Conservation (phyloP, 2,888 invertebrate species). For the Minunthozetes semirufus region DNA sequence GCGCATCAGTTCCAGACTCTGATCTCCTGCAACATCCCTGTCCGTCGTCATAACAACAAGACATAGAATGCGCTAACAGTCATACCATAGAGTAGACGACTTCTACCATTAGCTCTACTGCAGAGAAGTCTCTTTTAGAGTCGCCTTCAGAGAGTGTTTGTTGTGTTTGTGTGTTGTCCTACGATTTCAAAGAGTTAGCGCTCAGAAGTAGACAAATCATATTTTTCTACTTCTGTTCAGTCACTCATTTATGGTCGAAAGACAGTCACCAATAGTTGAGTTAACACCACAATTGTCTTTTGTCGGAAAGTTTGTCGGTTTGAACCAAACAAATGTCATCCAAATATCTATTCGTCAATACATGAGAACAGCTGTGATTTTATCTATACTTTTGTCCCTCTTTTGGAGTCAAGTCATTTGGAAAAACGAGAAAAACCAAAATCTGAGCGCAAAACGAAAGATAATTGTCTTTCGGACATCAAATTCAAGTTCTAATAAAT, state of each 20-base stretch:
- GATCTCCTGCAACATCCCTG: slow-evolving; percentile 8
- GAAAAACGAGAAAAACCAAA: too few relatives aligned
- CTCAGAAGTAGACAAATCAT: too few relatives aligned
- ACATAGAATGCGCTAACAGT: slow-evolving; percentile 6
- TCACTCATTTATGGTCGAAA: neutral
- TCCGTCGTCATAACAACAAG: neutral
- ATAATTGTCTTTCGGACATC: too few relatives aligned
- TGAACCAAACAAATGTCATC: neutral
- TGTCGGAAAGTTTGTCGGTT: neutral
- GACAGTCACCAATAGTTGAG: neutral
- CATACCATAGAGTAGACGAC: neutral
- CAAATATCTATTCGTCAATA: neutral
- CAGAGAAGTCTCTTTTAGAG: too few relatives aligned
- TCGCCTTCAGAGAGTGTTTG: too few relatives aligned
- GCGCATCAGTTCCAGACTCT: neutral
- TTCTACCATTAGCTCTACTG: neutral
- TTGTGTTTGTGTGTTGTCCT: too few relatives aligned
- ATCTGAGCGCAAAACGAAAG: too few relatives aligned
- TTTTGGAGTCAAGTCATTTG: neutral
- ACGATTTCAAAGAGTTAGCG: too few relatives aligned
- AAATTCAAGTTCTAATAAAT: too few relatives aligned
- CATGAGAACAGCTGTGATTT: slow-evolving; percentile 4
- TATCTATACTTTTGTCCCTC: neutral
- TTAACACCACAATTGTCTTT: neutral
- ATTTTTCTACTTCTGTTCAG: too few relatives aligned